phyloP scores from a whole-genome alignment of 2,888 invertebrate species.

The Chaetogeoica ovagalla region DNA sequence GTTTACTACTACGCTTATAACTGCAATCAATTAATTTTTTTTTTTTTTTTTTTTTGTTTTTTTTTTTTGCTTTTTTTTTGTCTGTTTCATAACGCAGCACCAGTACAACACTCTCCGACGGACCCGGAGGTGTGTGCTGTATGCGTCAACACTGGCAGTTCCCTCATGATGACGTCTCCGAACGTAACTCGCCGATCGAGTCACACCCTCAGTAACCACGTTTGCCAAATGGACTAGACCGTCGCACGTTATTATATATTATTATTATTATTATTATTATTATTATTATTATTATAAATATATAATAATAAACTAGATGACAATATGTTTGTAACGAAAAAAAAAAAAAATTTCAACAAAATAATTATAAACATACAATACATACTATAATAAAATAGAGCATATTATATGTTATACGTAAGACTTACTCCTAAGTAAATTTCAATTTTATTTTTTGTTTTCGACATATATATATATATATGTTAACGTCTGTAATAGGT shows the following conservation, averaged over 20 bases:
- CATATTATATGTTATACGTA: conserved; percentile 38
- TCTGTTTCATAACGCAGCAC: conserved; percentile 42
- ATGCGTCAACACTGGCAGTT: conserved; percentile 53
- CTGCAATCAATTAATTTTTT: too few relatives aligned
- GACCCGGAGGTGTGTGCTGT: conserved; percentile 52
- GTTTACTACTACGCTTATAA: too few relatives aligned
- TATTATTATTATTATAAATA: conserved; percentile 19
- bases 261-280: conserved; percentile 4
- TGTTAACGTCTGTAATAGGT: not conserved
- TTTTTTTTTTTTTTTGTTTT: not conserved
- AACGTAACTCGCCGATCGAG: conserved; percentile 52
- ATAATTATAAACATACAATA: conserved; percentile 36
- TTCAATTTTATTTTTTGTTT: conserved; percentile 8
- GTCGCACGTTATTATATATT: not conserved
- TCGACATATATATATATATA: not conserved
- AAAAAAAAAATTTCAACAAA: conserved; percentile 38
- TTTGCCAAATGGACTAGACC: conserved; percentile 50
- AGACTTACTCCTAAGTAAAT: conserved; percentile 41
- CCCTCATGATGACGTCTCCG: conserved; percentile 53
- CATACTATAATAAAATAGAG: conserved; percentile 37
- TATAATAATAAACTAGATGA: conserved; percentile 14
- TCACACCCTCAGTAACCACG: conserved; percentile 51
- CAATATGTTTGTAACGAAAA: conserved; percentile 31
- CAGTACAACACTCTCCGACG: conserved; percentile 52
- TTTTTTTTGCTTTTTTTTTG: conserved; percentile 1